Evolutionary conservation across 92 coral and sea anemone genomes (phyloP).

Genomic region (Porites cylindrica): DNA sequence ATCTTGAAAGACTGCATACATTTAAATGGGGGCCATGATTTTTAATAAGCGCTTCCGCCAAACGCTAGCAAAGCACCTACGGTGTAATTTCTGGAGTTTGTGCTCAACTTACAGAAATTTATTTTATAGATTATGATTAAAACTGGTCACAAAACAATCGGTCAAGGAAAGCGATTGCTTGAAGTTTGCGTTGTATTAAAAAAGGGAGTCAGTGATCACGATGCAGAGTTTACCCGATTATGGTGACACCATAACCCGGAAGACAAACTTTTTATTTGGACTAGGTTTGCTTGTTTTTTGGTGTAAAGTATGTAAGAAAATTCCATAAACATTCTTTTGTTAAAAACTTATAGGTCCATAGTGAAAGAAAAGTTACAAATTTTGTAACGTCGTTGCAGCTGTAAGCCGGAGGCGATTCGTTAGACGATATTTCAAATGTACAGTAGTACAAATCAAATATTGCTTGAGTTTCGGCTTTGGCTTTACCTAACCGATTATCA

Average conservation of each 20-base stretch:
- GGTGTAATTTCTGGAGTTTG: too few species aligned
- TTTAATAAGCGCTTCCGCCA: too few species aligned
- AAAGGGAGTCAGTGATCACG: neutral
- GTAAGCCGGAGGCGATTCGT: neutral
- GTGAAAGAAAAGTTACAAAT: neutral
- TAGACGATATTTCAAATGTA: neutral
- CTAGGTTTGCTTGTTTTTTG: too few species aligned
- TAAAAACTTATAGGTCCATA: neutral
- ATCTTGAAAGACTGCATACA: too few species aligned
- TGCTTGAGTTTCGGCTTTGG: neutral
- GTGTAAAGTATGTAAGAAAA: too few species aligned
- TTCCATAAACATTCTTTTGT: neutral
- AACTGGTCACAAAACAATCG: neutral
- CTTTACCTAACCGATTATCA: slow-evolving; percentile 19
- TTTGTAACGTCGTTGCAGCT: neutral
- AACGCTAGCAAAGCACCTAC: too few species aligned
- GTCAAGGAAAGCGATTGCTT: neutral
- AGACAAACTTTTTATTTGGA: too few species aligned
- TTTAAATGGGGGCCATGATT: too few species aligned
- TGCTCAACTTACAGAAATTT: too few species aligned
- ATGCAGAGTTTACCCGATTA: neutral
- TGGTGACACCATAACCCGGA: too few species aligned
- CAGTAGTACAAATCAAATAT: neutral
- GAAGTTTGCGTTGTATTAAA: neutral
- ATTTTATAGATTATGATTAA: neutral